Conservation (phyloP, 2,797 vertebrate species). For the Sphenopsis melanotis region DNA sequence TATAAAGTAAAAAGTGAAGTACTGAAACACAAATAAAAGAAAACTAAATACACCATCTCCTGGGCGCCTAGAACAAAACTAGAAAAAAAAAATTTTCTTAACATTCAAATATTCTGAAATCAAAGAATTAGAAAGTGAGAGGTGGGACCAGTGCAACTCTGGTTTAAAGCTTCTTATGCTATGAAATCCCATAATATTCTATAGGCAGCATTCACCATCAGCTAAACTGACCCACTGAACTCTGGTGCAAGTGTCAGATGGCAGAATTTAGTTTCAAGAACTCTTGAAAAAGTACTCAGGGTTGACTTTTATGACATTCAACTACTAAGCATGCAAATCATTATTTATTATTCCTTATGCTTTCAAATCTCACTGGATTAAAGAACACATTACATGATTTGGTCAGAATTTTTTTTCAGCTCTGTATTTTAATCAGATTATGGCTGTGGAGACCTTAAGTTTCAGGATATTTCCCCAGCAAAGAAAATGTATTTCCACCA, state of each 20-base stretch:
- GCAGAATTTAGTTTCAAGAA: background rate
- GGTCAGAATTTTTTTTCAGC: background rate
- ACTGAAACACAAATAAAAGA: background rate
- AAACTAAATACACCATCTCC: background rate
- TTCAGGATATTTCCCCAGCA: background rate
- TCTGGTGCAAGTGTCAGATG: background rate
- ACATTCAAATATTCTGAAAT: background rate
- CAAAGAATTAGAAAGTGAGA: background rate
- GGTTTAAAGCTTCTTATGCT: background rate
- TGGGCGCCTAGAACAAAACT: background rate
- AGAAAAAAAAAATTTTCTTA: fast-evolving
- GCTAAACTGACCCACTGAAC: background rate
- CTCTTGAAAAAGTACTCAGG: background rate
- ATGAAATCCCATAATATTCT: background rate
- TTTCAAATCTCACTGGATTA: background rate
- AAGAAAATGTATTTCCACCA: background rate
- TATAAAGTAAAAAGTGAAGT: background rate
- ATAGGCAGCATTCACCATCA: background rate
- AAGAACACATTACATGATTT: background rate
- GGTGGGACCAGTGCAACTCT: background rate
- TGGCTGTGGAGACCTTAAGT: background rate
- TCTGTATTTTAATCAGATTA: background rate
- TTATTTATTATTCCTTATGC: background rate
- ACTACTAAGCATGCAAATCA: background rate
- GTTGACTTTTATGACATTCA: background rate